Percentiles rank a stretch among this genome's conserved stretches.
Conservation (phyloP, 1,140 invertebrate species). For the Dendrolimus punctatus region DNA sequence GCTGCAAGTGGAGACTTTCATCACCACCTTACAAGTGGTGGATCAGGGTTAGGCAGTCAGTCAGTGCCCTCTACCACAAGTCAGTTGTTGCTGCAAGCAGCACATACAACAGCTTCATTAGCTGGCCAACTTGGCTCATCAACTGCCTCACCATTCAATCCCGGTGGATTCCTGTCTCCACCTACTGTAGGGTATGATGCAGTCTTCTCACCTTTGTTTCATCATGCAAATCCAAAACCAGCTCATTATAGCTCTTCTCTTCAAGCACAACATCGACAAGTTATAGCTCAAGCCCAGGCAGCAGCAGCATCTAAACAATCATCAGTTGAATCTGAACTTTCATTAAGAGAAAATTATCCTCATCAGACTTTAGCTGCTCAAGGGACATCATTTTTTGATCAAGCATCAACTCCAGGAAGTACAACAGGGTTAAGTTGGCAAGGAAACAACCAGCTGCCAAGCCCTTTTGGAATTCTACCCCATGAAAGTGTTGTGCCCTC, state of each 20-base stretch:
- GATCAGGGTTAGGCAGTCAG: slow-evolving; percentile 66
- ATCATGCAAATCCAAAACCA: slow-evolving; percentile 78
- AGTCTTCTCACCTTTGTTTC: slow-evolving; percentile 81
- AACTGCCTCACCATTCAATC: slow-evolving; percentile 77
- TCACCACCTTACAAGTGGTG: slow-evolving; percentile 74
- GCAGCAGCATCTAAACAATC: slow-evolving; percentile 72
- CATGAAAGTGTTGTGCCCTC: slow-evolving; percentile 83
- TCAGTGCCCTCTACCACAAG: slow-evolving; percentile 74
- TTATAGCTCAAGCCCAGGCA: slow-evolving; percentile 70
- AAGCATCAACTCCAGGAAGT: slow-evolving; percentile 70
- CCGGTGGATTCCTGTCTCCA: slow-evolving; percentile 79
- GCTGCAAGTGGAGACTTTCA: slow-evolving; percentile 76
- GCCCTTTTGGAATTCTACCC: slow-evolving; percentile 83
- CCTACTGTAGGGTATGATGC: slow-evolving; percentile 80
- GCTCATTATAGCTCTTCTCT: slow-evolving; percentile 75
- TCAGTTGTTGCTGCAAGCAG: slow-evolving; percentile 76
- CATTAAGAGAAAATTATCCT: slow-evolving; percentile 74
- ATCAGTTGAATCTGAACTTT: slow-evolving; percentile 73
- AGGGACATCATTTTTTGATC: slow-evolving; percentile 77
- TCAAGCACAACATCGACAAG: slow-evolving; percentile 74
- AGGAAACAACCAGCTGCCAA: slow-evolving; percentile 77
- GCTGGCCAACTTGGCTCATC: slow-evolving; percentile 72
- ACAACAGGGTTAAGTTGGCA: slow-evolving; percentile 75
- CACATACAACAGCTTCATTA: slow-evolving; percentile 74
- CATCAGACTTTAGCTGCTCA: slow-evolving; percentile 71